Base-by-base conservation (phyloP, 2,797 vertebrate genomes). In the Kryptolebias ocellatus region DNA sequence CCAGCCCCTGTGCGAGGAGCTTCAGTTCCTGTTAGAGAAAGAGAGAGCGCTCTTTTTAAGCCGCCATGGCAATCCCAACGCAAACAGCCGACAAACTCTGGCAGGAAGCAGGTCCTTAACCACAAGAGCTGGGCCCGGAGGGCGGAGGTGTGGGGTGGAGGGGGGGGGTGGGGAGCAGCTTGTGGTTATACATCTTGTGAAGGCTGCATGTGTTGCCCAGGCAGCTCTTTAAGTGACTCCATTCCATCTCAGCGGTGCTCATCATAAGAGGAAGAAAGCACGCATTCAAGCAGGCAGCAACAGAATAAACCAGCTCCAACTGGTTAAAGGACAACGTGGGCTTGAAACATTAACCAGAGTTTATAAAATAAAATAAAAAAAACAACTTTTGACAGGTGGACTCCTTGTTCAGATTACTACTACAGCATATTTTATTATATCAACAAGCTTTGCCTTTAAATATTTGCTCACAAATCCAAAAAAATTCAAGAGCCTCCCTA, bases 121-220 rank as follows among this genome's bases (percentile, higher is more conserved):
- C 87, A 80, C 90, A 79, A 81, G 83, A 81, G 79, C 74, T 31
- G 64, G 72, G 64, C 65, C 64, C 72, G 70, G 53, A 69, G 66
- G 76, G 59, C 4, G n/a, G n/a, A n/a, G n/a, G n/a, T 16, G 65
- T 69, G 17, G 81, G 74, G 75, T 76, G 78, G 2, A 37, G 34
- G 6, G 34, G 34, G 34, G 7, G 34, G 34, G 79, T 56, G 70
- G 66, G 60, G 74, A 77, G 77, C 83, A 86, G 72, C 67, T 83
- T 86, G 86, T 16, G 76, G 89, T 88, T 69, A 61, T 85, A 83
- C 75, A 74, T 91, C 83, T 90, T 74, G 68, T 83, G 67, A 78
- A 85, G 77, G 76, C 76, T 80, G 83, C 83, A 86, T 84, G 79
- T 78, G 79, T 79, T 91, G 85, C 76, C 83, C 87, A 90, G 86